phyloP scores from a whole-genome alignment of 1,140 invertebrate genomes.

The Drepana arcuata region DNA sequence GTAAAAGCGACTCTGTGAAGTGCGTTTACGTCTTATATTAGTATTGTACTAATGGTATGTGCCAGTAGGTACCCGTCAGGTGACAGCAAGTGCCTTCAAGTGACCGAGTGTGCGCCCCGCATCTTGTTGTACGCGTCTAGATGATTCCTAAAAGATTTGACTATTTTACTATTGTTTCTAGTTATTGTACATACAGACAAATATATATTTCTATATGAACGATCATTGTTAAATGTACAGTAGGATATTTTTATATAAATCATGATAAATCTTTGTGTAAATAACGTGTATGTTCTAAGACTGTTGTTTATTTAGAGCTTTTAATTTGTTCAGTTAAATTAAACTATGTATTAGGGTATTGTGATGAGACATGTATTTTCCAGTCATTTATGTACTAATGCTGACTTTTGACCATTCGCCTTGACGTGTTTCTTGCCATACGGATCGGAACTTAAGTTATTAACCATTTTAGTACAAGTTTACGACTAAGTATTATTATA shows the following conservation, averaged over 20 bases:
- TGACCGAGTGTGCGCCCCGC: slow-evolving; percentile 28
- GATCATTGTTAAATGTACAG: slow-evolving; percentile 61
- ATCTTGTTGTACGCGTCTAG: slow-evolving; percentile 22
- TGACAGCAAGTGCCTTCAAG: slow-evolving; percentile 33
- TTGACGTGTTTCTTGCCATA: slow-evolving; percentile 36
- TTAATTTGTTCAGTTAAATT: slow-evolving; percentile 64
- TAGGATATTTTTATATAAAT: slow-evolving; percentile 56
- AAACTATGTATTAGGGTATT: slow-evolving; percentile 35
- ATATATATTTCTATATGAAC: slow-evolving; percentile 67
- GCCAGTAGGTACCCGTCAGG: too few species aligned
- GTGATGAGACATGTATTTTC: slow-evolving; percentile 61
- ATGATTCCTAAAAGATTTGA: slow-evolving; percentile 62
- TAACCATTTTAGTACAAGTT: not conserved
- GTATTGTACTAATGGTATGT: too few species aligned
- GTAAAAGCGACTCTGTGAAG: too few species aligned
- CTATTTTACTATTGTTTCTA: slow-evolving; percentile 68
- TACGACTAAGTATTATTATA: too few species aligned
- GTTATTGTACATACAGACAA: slow-evolving; percentile 59
- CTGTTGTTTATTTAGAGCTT: slow-evolving; percentile 69
- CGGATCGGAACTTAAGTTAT: not conserved
- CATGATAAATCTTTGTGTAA: slow-evolving; percentile 62
- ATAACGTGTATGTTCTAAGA: slow-evolving; percentile 67
- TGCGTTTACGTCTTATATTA: too few species aligned
- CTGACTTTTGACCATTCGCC: too few species aligned
- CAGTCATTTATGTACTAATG: slow-evolving; percentile 56